phyloP scores from a whole-genome alignment of 2,888 invertebrate species.

The Leptopterna dolabrata region DNA sequence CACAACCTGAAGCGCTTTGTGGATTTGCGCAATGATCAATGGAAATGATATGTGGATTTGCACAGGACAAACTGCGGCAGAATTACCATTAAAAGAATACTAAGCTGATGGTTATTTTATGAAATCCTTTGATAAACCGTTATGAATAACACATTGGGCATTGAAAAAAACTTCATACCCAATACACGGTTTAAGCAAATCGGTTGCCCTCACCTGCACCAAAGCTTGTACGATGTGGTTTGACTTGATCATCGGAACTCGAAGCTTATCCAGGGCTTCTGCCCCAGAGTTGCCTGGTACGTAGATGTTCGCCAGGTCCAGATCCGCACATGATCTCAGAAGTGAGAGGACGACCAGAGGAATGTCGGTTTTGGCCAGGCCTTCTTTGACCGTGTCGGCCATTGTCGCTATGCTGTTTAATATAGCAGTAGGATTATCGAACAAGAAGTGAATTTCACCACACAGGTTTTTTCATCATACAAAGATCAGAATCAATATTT shows the following conservation, averaged over 20 bases:
- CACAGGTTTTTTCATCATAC: too few species aligned
- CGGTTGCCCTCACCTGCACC: conserved; percentile 14
- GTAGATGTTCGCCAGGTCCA: conserved; percentile 46
- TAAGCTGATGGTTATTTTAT: too few species aligned
- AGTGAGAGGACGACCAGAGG: conserved; percentile 38
- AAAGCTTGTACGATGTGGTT: conserved; percentile 91
- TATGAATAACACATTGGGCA: too few species aligned
- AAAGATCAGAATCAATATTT: too few species aligned
- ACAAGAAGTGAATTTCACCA: not conserved
- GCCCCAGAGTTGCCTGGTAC: conserved; percentile 37
- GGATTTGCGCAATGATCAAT: too few species aligned
- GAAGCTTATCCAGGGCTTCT: conserved; percentile 75
- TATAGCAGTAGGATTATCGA: not conserved
- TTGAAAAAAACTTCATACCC: too few species aligned
- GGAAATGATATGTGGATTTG: too few species aligned
- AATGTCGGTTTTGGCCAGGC: conserved; percentile 54
- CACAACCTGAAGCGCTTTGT: too few species aligned
- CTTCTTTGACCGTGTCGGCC: conserved; percentile 57
- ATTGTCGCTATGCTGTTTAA: conserved; percentile 50
- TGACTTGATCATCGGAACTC: conserved; percentile 83
- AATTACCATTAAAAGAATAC: too few species aligned
- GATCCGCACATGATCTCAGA: conserved; percentile 44
- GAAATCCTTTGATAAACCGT: too few species aligned
- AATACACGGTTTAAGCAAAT: too few species aligned
- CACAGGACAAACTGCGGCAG: too few species aligned